Base-by-base conservation (phyloP, 2,797 vertebrate genomes). In the Limnodromus scolopaceus region DNA sequence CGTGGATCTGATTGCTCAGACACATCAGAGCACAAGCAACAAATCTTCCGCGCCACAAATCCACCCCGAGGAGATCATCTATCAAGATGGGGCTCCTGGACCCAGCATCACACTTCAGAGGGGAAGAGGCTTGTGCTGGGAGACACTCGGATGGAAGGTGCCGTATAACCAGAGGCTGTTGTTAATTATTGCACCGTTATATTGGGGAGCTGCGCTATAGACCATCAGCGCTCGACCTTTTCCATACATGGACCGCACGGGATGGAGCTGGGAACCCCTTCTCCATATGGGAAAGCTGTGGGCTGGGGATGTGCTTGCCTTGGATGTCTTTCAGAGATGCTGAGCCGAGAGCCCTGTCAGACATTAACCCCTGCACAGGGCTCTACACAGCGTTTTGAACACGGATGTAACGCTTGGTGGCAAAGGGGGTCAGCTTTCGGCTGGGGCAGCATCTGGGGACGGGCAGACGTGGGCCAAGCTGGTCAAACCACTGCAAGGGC, bases 261-360 rank as follows among this genome's bases (percentile, higher is more conserved):
- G 86, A 79, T 18, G 51, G 71, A 92, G 84, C 68, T 74, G 75
- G 57, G 78, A 76, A 60, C 75, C 72, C 4, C 1, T 9, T 86
- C 88, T 58, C 82, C 95, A 84, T 38, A 51, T 58, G 91, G 94
- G 91, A 90, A 63, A 43, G 54, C 68, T 8, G 13, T 13, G 38
- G 6, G 61, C 89, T 88, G 92, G 76, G 85, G 85, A 60, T 17
- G 78, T 48, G 60, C 23, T 92, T 70, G 84, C 80, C 87, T 93
- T 95, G 92, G 86, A 69, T 70, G 72, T 60, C 76, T 60, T 81
- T 90, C 91, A 94, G 91, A 66, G 85, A 70, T 30, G 87, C 92
- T 71, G 83, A 83, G 72, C 64, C 3, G 53, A 51, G 77, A 81
- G 66, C 48, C 86, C 89, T 63, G 87, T 43, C 65, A 25, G 36